A percentile compares a stretch with the other conserved stretches of the same genome.
Evolutionary conservation across 1,140 invertebrate genomes (phyloP).

Genomic region (Drosophila arawakana): DNA sequence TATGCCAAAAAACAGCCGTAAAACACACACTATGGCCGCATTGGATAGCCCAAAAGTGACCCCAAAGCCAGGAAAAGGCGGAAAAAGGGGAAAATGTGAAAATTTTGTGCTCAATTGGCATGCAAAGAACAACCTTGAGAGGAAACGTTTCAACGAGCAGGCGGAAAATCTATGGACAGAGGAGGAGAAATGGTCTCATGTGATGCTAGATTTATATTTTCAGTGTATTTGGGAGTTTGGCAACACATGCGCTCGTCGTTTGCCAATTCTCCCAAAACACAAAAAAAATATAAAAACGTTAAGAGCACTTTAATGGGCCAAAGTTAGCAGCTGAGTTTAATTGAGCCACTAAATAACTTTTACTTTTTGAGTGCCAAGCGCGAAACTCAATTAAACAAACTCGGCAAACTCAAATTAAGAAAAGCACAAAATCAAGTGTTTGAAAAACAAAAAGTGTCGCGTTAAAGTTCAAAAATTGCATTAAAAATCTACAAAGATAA

Average conservation of each 20-base stretch:
- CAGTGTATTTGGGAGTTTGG: conserved; percentile 14
- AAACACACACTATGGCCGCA: conserved; percentile 3
- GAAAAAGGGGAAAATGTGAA: neutral
- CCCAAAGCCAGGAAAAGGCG: neutral
- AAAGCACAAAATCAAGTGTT: conserved; percentile 4
- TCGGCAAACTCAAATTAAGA: neutral
- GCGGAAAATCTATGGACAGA: neutral
- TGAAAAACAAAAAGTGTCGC: conserved; percentile 36
- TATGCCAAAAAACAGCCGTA: conserved; percentile 1
- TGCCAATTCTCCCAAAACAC: conserved; percentile 14
- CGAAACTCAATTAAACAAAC: conserved; percentile 44
- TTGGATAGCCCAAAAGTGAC: conserved; percentile 8
- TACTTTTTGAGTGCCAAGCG: conserved; percentile 56
- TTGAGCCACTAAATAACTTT: conserved; percentile 69
- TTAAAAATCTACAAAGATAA: conserved; percentile 43
- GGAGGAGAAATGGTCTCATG: neutral
- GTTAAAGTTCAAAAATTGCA: conserved; percentile 66
- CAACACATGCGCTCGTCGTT: conserved; percentile 32
- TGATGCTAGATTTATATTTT: conserved; percentile 11
- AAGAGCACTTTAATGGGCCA: conserved; percentile 39
- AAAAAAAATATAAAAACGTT: neutral
- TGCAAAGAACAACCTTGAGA: conserved; percentile 28
- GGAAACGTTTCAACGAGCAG: conserved; percentile 44
- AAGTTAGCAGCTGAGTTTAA: conserved; percentile 52
- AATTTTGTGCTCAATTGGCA: conserved; percentile 37